These are phyloP conservation scores for Axea sp. DNA, from an alignment of 2,888 invertebrate genomes.

Conservation along the genomic window DNA sequence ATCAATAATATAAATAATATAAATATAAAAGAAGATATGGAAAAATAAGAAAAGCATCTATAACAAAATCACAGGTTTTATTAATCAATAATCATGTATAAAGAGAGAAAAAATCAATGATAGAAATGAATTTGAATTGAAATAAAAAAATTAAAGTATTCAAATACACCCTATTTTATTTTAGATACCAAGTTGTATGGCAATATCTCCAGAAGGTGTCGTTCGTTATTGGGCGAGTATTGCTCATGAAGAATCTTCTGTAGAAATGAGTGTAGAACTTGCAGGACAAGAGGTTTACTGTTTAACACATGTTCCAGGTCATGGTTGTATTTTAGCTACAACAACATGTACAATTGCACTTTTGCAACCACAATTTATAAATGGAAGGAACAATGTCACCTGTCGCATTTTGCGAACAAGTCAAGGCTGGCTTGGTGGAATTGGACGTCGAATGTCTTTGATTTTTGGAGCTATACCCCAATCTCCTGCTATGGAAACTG, in stretches of 20 bases:
- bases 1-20: too few relatives aligned
- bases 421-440: slow-evolving; percentile 92
- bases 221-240: slow-evolving; percentile 96
- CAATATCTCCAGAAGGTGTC: slow-evolving; percentile 95
- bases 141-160: too few relatives aligned
- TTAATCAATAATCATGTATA: too few relatives aligned
- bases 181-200: slow-evolving; percentile 90
- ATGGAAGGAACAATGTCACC: slow-evolving; percentile 85
- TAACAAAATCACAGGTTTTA: too few relatives aligned
- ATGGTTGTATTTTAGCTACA: slow-evolving; percentile 92
- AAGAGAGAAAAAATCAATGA: not conserved
- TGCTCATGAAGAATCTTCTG: slow-evolving; percentile 91
- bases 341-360: slow-evolving; percentile 93
- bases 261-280: slow-evolving; percentile 91
- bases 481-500: slow-evolving; percentile 84
- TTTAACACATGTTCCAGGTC: slow-evolving; percentile 84
- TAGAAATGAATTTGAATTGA: too few relatives aligned
- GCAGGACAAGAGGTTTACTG: slow-evolving; percentile 93
- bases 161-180: not conserved
- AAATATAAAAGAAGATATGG: too few relatives aligned
- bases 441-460: slow-evolving; percentile 89
- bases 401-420: slow-evolving; percentile 87
- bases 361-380: slow-evolving; percentile 82
- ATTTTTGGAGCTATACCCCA: slow-evolving; percentile 88
- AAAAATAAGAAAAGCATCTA: too few relatives aligned